Conservation (phyloP, 2,113 vertebrate genomes). For the Salvelinus namaycush region DNA sequence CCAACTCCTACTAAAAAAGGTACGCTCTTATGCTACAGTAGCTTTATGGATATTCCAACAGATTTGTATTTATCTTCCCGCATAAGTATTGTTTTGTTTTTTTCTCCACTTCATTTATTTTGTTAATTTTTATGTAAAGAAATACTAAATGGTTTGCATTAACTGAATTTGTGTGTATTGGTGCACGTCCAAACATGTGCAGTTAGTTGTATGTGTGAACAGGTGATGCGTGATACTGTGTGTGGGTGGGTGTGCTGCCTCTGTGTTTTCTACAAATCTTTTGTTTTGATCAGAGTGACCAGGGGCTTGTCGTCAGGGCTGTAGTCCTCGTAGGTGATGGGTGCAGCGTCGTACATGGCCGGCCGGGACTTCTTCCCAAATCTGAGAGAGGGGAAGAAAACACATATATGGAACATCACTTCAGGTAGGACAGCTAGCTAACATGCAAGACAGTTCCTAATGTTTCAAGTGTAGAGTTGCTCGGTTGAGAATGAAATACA, state of each 20-base stretch:
- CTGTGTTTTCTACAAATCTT: conserved; percentile 90
- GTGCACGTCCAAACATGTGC: neutral
- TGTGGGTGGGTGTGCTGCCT: conserved; percentile 21
- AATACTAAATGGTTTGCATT: conserved; percentile 52
- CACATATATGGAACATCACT: neutral
- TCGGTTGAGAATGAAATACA: neutral
- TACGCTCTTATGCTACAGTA: conserved; percentile 66
- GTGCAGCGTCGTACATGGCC: conserved; percentile 96
- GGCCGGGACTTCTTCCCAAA: conserved; percentile 97
- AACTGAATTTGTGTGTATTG: neutral
- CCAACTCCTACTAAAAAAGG: conserved; percentile 47
- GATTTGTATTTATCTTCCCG: conserved; percentile 29
- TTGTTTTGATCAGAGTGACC: conserved; percentile 98
- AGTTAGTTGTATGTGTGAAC: conserved; percentile 6
- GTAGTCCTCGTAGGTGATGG: conserved; percentile 96
- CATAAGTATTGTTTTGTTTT: conserved; percentile 45
- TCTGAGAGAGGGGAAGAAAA: conserved; percentile 68
- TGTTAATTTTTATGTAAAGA: conserved; percentile 48
- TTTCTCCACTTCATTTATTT: conserved; percentile 55
- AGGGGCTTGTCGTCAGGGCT: conserved; percentile 97
- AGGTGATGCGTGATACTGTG: neutral
- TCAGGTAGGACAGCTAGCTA: neutral
- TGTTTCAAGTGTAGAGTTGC: neutral
- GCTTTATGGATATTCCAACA: conserved; percentile 58
- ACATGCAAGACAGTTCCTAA: neutral